phyloP scores from a whole-genome alignment of 2,888 invertebrate species.

The Drosophila lacicola region DNA sequence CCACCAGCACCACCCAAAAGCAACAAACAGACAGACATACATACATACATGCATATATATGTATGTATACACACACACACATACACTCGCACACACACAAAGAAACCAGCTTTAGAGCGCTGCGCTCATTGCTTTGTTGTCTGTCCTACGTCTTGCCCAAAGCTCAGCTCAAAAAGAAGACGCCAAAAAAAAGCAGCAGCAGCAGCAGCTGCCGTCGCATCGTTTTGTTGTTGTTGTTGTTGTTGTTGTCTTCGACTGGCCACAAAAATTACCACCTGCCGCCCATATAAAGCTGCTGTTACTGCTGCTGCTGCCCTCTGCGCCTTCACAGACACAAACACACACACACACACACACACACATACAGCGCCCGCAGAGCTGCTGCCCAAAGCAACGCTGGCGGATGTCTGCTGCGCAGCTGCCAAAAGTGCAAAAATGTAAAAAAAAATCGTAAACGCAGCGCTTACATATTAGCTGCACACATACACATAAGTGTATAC shows the following conservation, averaged over 20 bases:
- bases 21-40: slow-evolving; percentile 12
- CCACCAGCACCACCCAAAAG: slow-evolving; percentile 69
- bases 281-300: slow-evolving; percentile 72
- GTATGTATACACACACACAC: slow-evolving; percentile 8
- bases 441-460: slow-evolving; percentile 16
- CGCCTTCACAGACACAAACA: slow-evolving; percentile 30
- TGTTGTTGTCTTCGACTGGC: slow-evolving; percentile 52
- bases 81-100: slow-evolving; percentile 9
- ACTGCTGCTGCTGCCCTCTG: slow-evolving; percentile 35
- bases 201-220: slow-evolving; percentile 70
- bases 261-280: slow-evolving; percentile 82
- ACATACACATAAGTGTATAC: neutral
- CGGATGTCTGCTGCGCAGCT: slow-evolving; percentile 56
- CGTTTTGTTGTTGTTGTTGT: slow-evolving; percentile 38
- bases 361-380: slow-evolving; percentile 34
- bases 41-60: slow-evolving; percentile 7
- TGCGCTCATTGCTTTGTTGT: slow-evolving; percentile 64
- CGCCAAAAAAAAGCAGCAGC: slow-evolving; percentile 49
- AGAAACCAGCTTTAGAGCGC: slow-evolving; percentile 65
- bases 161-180: slow-evolving; percentile 65
- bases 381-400: slow-evolving; percentile 24
- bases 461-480: slow-evolving; percentile 14
- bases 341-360: slow-evolving; percentile 8
- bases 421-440: slow-evolving; percentile 53
- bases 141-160: slow-evolving; percentile 39